Conservation (phyloP, 2,888 invertebrate genomes). For the Dolichopus griseipennis region DNA sequence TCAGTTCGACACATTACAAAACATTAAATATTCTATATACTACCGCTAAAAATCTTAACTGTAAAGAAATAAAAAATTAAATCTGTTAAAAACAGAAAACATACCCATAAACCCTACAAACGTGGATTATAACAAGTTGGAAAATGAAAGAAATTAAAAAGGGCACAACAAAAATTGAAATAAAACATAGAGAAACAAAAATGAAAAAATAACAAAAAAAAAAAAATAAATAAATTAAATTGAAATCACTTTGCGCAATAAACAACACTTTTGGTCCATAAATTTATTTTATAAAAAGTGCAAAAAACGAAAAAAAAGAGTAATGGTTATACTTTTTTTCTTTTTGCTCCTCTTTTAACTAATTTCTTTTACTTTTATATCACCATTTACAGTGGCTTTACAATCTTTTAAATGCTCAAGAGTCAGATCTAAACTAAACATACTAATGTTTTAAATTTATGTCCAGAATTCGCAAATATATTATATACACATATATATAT, state of each 20-base stretch:
- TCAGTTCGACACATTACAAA: too few relatives aligned
- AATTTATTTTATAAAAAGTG: not conserved
- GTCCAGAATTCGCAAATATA: not conserved
- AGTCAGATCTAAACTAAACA: not conserved
- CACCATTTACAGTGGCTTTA: not conserved
- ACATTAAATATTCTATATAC: too few relatives aligned
- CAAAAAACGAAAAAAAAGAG: not conserved
- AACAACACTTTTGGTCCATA: conserved; percentile 7
- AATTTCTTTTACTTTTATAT: conserved; percentile 1
- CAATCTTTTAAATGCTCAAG: not conserved
- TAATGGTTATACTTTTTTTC: not conserved
- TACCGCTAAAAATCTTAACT: too few relatives aligned
- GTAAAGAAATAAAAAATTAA: too few relatives aligned
- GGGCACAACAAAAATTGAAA: not conserved
- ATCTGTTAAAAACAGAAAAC: not conserved
- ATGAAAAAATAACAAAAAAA: not conserved
- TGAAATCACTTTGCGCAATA: conserved; percentile 7
- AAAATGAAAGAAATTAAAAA: not conserved
- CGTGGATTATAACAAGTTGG: not conserved
- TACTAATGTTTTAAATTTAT: too few relatives aligned
- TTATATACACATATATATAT: not conserved
- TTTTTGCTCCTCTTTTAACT: not conserved
- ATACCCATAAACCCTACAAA: not conserved
- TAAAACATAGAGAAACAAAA: not conserved
- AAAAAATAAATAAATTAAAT: not conserved